These are phyloP conservation scores for Ceyx cyanopectus DNA, from an alignment of 2,113 vertebrate species.

Conservation along the genomic window DNA sequence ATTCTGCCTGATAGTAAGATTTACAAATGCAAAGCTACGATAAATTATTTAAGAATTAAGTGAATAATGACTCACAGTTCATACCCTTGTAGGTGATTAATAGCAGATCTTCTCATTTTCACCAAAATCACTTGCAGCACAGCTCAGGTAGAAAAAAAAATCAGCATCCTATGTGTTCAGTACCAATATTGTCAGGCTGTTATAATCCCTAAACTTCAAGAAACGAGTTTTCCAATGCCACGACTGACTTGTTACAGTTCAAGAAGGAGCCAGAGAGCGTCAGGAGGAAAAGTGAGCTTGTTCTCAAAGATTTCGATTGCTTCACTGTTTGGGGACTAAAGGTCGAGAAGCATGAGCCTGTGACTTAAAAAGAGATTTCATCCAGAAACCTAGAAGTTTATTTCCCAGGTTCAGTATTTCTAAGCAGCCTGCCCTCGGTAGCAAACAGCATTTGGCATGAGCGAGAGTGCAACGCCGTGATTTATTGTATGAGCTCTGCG, in stretches of 20 bases:
- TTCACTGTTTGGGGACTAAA: background rate
- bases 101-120: background rate
- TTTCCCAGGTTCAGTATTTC: background rate
- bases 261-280: background rate
- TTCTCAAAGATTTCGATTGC: background rate
- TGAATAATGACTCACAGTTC: slow-evolving; percentile 11
- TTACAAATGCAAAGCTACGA: background rate
- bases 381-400: background rate
- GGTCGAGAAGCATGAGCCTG: background rate
- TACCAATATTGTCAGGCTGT: background rate
- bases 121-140: background rate
- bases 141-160: background rate
- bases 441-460: background rate
- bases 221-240: background rate
- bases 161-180: background rate
- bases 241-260: background rate
- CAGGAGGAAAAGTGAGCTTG: background rate
- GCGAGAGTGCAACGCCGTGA: background rate
- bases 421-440: background rate
- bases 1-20: background rate
- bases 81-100: background rate
- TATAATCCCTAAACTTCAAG: background rate
- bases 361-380: background rate
- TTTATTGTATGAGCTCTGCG: background rate
- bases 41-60: slow-evolving; percentile 8